These are phyloP conservation scores for Apeira syringaria DNA, from an alignment of 2,888 invertebrate species.

Conservation along the genomic window DNA sequence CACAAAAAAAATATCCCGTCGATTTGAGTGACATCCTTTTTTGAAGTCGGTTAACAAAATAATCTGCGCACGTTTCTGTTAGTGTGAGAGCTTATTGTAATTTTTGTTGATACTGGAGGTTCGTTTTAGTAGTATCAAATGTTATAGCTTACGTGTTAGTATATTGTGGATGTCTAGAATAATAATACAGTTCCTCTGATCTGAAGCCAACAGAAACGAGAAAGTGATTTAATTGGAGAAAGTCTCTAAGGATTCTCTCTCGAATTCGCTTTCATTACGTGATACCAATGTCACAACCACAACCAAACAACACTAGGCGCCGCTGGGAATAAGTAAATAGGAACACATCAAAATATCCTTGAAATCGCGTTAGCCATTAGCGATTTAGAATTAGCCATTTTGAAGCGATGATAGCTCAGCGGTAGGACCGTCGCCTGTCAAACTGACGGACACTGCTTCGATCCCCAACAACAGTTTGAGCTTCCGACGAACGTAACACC, in stretches of 20 bases:
- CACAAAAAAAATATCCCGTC: too few relatives aligned
- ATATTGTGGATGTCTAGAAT: conserved; percentile 5
- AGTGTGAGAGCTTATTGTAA: conserved; percentile 1
- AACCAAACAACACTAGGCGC: conserved; percentile 31
- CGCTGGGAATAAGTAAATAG: conserved; percentile 2
- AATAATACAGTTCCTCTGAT: conserved; percentile 7
- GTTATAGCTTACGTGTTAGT: conserved; percentile 4
- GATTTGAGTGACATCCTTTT: too few relatives aligned
- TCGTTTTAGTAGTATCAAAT: too few relatives aligned
- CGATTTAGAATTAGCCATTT: too few relatives aligned
- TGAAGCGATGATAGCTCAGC: too few relatives aligned
- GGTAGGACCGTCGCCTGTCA: too few relatives aligned
- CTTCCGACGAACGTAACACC: too few relatives aligned
- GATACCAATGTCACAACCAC: conserved; percentile 44
- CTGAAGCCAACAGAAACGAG: conserved; percentile 49
- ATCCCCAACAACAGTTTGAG: too few relatives aligned
- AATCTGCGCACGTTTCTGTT: conserved; percentile 14
- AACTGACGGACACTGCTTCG: too few relatives aligned
- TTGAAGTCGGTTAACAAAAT: too few relatives aligned
- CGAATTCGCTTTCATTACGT: conserved; percentile 60
- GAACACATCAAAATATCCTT: conserved; percentile 13
- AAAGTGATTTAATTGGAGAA: conserved; percentile 80
- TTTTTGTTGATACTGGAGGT: background rate
- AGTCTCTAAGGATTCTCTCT: conserved; percentile 73
- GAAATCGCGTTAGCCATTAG: conserved; percentile 20